phyloP scores from a whole-genome alignment of 2,113 vertebrate genomes.

The Typhlomys cinereus region DNA sequence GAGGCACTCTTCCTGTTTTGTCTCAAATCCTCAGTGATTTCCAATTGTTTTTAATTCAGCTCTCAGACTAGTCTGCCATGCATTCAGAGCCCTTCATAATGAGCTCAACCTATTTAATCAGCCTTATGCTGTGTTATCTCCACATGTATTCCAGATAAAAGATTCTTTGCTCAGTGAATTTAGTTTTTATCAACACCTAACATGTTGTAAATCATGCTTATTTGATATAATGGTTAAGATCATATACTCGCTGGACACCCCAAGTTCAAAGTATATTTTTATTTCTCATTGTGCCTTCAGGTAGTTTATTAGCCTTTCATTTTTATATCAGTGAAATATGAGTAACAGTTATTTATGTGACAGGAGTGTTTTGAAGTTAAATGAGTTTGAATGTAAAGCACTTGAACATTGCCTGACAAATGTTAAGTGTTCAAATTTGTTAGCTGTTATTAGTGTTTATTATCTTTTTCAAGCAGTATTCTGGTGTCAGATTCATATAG shows the following conservation, averaged over 20 bases:
- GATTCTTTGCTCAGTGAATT: conserved; percentile 19
- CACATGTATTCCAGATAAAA: conserved; percentile 43
- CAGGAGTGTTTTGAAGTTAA: conserved; percentile 36
- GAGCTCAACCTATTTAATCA: conserved; percentile 22
- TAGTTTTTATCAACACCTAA: conserved; percentile 19
- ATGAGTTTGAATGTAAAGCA: conserved; percentile 24
- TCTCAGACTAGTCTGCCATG: background rate
- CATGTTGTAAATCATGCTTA: conserved; percentile 20
- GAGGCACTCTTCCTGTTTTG: background rate
- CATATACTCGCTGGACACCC: background rate
- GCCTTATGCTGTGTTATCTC: background rate
- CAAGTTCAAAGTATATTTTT: background rate
- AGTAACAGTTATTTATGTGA: conserved; percentile 19
- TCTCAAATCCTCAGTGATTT: conserved; percentile 27
- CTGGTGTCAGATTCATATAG: background rate
- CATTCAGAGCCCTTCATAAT: background rate
- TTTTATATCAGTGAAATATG: conserved; percentile 47
- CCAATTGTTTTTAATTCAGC: background rate
- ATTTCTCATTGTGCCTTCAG: conserved; percentile 27
- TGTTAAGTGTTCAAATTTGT: conserved; percentile 5
- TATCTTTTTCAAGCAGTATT: background rate
- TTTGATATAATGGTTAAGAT: conserved; percentile 44
- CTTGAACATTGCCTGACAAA: conserved; percentile 3
- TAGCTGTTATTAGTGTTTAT: conserved; percentile 19
- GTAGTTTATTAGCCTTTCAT: background rate